These are phyloP conservation scores for Pyrgus malvae DNA, from an alignment of 2,888 invertebrate species.

Conservation along the genomic window DNA sequence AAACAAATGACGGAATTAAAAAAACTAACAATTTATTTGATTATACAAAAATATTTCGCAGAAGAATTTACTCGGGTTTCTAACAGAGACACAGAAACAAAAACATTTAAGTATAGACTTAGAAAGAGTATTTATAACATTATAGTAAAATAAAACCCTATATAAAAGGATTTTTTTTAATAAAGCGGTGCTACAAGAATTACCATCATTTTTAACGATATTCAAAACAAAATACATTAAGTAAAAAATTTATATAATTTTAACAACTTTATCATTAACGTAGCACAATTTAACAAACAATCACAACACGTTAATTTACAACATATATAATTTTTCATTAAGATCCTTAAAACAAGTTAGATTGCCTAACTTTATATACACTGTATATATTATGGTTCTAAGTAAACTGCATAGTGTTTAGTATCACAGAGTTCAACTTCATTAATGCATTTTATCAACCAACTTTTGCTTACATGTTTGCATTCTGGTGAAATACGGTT, in stretches of 20 bases:
- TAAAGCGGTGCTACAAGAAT: too few species aligned
- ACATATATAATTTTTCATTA: not conserved
- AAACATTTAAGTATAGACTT: too few species aligned
- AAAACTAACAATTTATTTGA: too few species aligned
- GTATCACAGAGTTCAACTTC: constrained; percentile 56
- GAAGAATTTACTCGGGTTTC: too few species aligned
- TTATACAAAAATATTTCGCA: too few species aligned
- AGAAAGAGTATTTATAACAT: too few species aligned
- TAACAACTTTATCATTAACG: not conserved
- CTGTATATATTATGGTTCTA: constrained; percentile 16
- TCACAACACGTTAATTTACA: too few species aligned
- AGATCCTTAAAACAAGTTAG: too few species aligned
- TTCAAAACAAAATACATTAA: not conserved
- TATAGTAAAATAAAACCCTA: not conserved
- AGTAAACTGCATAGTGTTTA: constrained; percentile 40
- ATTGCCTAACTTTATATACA: not conserved
- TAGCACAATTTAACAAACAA: not conserved
- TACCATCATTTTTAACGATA: not conserved
- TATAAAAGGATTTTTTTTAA: not conserved
- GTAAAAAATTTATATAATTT: not conserved
- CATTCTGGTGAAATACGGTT: constrained; percentile 47
- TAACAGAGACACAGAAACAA: too few species aligned
- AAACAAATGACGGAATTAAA: too few species aligned
- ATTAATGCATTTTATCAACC: constrained; percentile 67
- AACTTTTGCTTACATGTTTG: constrained; percentile 63